Evolutionary conservation across 2,888 invertebrate genomes (phyloP).

Genomic region (Antheraea assamensis): DNA sequence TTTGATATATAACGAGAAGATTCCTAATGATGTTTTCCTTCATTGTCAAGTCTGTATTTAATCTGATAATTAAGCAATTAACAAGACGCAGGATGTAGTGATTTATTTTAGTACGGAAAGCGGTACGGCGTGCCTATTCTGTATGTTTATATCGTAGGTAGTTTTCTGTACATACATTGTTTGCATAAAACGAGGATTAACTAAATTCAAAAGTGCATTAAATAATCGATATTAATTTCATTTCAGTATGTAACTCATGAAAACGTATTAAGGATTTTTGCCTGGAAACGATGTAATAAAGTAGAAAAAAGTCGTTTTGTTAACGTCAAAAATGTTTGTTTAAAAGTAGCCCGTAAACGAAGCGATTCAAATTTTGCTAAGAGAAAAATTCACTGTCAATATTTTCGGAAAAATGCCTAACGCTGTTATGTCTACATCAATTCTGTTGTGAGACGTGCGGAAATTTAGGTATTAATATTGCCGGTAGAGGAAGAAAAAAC

Average conservation of each 20-base stretch:
- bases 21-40: neutral
- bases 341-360: neutral
- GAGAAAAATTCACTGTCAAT: slow-evolving; percentile 2
- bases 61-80: neutral
- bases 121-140: neutral
- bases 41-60: neutral
- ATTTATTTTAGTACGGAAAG: neutral
- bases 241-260: neutral
- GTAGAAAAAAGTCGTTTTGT: neutral
- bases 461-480: neutral
- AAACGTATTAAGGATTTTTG: neutral
- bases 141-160: neutral
- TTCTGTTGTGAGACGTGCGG: neutral
- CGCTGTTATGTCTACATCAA: neutral
- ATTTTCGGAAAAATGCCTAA: neutral
- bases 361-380: neutral
- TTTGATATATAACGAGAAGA: neutral
- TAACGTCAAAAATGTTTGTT: neutral
- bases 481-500: neutral
- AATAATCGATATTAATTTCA: neutral
- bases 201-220: neutral
- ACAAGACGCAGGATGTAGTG: neutral
- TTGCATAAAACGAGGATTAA: neutral
- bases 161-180: too few relatives aligned
- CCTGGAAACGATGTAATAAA: neutral